These are phyloP conservation scores for Beris chalybata DNA, from an alignment of 2,888 invertebrate species.

Conservation along the genomic window DNA sequence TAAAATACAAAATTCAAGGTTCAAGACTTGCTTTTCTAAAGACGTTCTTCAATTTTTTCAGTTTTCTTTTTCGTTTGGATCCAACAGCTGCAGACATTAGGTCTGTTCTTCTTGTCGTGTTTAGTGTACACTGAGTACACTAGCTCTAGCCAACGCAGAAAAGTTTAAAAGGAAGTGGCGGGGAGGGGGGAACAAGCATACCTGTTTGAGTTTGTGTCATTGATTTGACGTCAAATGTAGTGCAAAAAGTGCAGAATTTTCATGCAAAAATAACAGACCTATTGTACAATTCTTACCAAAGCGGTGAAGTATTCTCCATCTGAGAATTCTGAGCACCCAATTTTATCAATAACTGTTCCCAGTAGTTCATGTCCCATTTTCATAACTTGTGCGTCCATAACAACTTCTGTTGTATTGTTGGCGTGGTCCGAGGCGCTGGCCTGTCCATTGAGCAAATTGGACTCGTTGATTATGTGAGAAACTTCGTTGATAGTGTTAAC, in stretches of 20 bases:
- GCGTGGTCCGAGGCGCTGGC: constrained; percentile 46
- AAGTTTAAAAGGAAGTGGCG: neutral
- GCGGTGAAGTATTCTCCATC: constrained; percentile 49
- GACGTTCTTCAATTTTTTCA: too few relatives aligned
- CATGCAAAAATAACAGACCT: too few relatives aligned
- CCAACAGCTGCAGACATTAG: too few relatives aligned
- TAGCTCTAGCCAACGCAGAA: too few relatives aligned
- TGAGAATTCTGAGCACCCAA: constrained; percentile 46
- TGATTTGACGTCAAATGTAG: too few relatives aligned
- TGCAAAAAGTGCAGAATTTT: too few relatives aligned
- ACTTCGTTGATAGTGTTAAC: constrained; percentile 46
- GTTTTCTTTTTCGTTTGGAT: too few relatives aligned
- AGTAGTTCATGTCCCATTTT: constrained; percentile 51
- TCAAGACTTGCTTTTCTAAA: too few relatives aligned
- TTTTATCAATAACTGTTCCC: constrained; percentile 46
- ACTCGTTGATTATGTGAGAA: constrained; percentile 44
- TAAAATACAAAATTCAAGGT: too few relatives aligned
- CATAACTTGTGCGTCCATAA: constrained; percentile 53
- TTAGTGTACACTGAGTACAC: too few relatives aligned
- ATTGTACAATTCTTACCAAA: constrained; percentile 44
- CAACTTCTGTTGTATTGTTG: constrained; percentile 52
- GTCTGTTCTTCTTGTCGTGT: too few relatives aligned
- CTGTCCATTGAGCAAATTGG: constrained; percentile 46
- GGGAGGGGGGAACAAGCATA: neutral
- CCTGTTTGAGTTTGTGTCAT: too few relatives aligned